Evolutionary conservation across 2,888 invertebrate species (phyloP).

Genomic region (Rutpela maculata): DNA sequence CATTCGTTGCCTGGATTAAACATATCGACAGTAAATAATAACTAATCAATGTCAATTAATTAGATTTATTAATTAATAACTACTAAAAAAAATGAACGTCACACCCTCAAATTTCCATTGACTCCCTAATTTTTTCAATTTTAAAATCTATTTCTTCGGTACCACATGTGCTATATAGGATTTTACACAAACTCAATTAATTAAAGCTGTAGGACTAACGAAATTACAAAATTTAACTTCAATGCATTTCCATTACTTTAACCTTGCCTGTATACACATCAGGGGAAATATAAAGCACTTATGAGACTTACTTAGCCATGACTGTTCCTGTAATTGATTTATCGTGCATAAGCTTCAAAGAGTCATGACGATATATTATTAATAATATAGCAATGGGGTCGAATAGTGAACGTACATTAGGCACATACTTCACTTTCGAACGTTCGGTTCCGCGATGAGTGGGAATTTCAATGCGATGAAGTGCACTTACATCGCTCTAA

Average conservation of each 20-base stretch:
- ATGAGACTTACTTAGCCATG: background rate
- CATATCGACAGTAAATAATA: no score
- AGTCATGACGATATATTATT: background rate
- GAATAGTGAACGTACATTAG: background rate
- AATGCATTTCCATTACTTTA: conserved; percentile 14
- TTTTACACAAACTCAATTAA: conserved; percentile 8
- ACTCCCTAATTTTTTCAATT: no score
- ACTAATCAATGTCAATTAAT: no score
- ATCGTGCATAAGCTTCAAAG: background rate
- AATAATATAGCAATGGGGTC: background rate
- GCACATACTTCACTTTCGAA: background rate
- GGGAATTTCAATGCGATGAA: no score
- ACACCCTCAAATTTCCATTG: no score
- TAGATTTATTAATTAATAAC: no score
- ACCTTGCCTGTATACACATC: background rate
- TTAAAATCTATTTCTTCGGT: no score
- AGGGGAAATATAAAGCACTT: background rate
- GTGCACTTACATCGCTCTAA: no score
- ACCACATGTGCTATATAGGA: no score
- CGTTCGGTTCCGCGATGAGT: background rate
- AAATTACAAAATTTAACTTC: conserved; percentile 12
- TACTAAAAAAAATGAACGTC: no score
- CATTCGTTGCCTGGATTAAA: no score
- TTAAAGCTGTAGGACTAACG: background rate
- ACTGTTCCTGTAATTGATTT: background rate